Evolutionary conservation across 2,797 vertebrate genomes (phyloP).

Genomic region (Somateria mollissima): DNA sequence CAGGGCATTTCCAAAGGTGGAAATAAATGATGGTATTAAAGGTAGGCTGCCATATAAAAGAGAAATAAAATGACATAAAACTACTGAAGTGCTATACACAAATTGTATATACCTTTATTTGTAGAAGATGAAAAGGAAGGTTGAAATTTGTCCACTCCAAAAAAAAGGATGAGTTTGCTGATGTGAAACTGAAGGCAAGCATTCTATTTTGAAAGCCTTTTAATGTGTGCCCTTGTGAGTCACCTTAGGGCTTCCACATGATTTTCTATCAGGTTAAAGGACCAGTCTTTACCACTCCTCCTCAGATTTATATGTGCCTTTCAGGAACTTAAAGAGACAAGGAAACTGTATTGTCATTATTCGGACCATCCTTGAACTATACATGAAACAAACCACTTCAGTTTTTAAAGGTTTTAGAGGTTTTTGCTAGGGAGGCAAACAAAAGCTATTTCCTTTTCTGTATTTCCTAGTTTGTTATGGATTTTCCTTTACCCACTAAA

Average conservation of each 20-base stretch:
- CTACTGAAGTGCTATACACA: conserved; percentile 19
- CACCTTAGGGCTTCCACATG: neutral
- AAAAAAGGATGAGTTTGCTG: neutral
- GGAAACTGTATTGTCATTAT: neutral
- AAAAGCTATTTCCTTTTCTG: neutral
- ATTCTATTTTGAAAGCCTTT: conserved; percentile 15
- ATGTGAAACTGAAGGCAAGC: neutral
- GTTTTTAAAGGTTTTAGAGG: neutral
- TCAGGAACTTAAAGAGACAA: neutral
- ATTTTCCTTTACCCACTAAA: neutral
- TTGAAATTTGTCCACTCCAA: conserved; percentile 8
- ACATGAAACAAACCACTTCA: neutral
- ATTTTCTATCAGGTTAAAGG: neutral
- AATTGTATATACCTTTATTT: conserved; percentile 23
- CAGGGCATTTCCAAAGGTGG: conserved; percentile 41
- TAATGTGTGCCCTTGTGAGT: neutral
- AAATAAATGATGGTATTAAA: conserved; percentile 61
- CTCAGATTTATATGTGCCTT: neutral
- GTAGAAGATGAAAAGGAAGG: conserved; percentile 13
- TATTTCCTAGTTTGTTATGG: neutral
- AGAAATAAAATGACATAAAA: conserved; percentile 61
- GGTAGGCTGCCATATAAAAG: conserved; percentile 35
- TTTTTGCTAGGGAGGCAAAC: neutral
- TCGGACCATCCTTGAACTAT: neutral
- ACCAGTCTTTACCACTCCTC: neutral